phyloP scores from a whole-genome alignment of 2,797 vertebrate species.

The Acrocephalus scirpaceus region DNA sequence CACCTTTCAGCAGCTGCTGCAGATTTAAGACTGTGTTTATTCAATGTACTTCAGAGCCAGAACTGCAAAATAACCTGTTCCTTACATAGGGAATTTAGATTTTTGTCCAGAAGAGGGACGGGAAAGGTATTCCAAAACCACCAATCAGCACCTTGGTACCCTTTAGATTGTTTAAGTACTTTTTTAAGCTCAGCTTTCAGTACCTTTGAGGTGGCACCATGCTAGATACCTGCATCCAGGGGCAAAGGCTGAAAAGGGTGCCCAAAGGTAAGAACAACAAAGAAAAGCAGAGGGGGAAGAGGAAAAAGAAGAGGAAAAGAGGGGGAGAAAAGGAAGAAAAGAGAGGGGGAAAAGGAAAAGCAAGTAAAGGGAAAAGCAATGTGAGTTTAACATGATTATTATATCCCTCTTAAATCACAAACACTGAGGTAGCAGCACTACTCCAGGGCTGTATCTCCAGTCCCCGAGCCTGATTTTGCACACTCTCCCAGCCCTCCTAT shows the following conservation, averaged over 20 bases:
- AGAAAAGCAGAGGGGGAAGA: neutral
- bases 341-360: too few species aligned
- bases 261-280: neutral
- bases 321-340: neutral
- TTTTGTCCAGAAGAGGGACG: neutral
- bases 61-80: neutral
- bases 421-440: neutral
- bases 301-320: neutral
- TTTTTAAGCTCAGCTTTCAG: neutral
- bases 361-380: neutral
- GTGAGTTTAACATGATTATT: neutral
- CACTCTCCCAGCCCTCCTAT: neutral
- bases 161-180: neutral
- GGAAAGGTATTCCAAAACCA: neutral
- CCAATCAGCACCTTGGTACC: neutral
- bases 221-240: neutral
- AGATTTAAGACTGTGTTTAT: neutral
- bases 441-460: neutral
- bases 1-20: slow-evolving; percentile 6
- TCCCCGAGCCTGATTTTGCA: neutral
- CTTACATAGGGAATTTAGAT: neutral
- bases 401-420: neutral
- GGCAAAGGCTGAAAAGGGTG: neutral
- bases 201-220: neutral
- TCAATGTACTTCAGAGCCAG: neutral